phyloP scores from a whole-genome alignment of 2,113 vertebrate genomes.

The Menidia beryllina region DNA sequence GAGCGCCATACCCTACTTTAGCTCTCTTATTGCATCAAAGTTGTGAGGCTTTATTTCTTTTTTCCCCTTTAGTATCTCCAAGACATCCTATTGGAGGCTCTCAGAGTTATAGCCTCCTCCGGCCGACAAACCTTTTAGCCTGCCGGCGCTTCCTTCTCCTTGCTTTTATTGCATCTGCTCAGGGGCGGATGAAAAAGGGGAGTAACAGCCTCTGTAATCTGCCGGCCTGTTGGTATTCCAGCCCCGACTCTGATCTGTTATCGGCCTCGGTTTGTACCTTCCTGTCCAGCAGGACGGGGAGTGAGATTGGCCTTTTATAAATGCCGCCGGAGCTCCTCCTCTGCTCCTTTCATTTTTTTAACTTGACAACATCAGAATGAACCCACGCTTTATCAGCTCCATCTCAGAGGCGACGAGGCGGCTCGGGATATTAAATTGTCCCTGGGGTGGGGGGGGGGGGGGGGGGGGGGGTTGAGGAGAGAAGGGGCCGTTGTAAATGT shows the following conservation, averaged over 20 bases:
- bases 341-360: slow-evolving; percentile 55
- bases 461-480: no score
- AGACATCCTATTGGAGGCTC: slow-evolving; percentile 52
- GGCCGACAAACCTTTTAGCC: slow-evolving; percentile 54
- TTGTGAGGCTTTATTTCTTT: slow-evolving; percentile 48
- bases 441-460: slow-evolving; percentile 6
- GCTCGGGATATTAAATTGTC: slow-evolving; percentile 63
- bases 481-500: slow-evolving; percentile 62
- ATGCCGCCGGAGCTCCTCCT: slow-evolving; percentile 18
- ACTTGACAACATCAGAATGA: slow-evolving; percentile 72
- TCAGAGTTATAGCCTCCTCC: slow-evolving; percentile 61
- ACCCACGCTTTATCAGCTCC: slow-evolving; percentile 57
- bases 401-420: slow-evolving; percentile 43
- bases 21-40: slow-evolving; percentile 28
- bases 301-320: slow-evolving; percentile 46
- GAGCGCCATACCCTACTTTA: slow-evolving; percentile 19
- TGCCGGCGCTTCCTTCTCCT: slow-evolving; percentile 18
- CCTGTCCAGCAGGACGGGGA: slow-evolving; percentile 53
- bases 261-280: slow-evolving; percentile 63
- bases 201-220: slow-evolving; percentile 51
- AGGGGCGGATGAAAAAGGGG: slow-evolving; percentile 40
- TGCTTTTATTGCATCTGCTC: slow-evolving; percentile 66
- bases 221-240: slow-evolving; percentile 68
- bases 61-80: slow-evolving; percentile 12
- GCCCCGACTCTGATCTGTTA: slow-evolving; percentile 54